Percentiles rank a stretch among this genome's conserved stretches.
Conservation (phyloP, 2,797 vertebrate genomes). For the Enteromius afrohamiltoni region DNA sequence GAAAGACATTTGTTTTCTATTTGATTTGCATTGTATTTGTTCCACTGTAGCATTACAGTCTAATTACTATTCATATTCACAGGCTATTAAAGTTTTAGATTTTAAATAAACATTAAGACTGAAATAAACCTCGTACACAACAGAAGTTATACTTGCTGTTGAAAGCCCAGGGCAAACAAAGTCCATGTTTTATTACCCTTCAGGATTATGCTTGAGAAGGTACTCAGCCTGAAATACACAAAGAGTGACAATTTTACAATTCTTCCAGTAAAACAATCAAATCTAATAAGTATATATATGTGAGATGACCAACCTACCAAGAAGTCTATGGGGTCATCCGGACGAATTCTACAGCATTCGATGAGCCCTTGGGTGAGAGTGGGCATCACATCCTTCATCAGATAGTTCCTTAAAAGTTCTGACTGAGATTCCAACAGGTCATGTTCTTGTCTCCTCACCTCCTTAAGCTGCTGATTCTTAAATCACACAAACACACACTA, state of each 20-base stretch:
- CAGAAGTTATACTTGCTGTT: slow-evolving; percentile 9
- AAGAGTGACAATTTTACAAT: slow-evolving; percentile 18
- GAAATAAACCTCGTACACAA: slow-evolving; percentile 24
- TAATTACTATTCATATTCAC: slow-evolving; percentile 23
- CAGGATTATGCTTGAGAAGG: slow-evolving; percentile 86
- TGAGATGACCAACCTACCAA: slow-evolving; percentile 74
- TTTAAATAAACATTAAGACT: slow-evolving; percentile 23
- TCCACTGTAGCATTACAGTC: background rate
- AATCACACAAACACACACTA: slow-evolving; percentile 24
- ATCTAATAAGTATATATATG: background rate
- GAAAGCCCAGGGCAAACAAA: background rate
- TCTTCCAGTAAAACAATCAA: background rate
- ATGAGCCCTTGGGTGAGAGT: slow-evolving; percentile 85
- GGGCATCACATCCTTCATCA: slow-evolving; percentile 87
- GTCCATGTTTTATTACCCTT: slow-evolving; percentile 64
- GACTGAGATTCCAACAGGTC: slow-evolving; percentile 82
- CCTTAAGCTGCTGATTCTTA: slow-evolving; percentile 77
- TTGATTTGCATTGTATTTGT: slow-evolving; percentile 6
- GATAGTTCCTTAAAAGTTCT: slow-evolving; percentile 81
- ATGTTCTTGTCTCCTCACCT: slow-evolving; percentile 80
- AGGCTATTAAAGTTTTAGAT: background rate
- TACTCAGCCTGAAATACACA: slow-evolving; percentile 86
- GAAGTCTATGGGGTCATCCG: slow-evolving; percentile 89
- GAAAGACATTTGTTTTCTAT: background rate
- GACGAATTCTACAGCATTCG: slow-evolving; percentile 82